phyloP scores from a whole-genome alignment of 2,113 vertebrate genomes.

The Tinamus guttatus region DNA sequence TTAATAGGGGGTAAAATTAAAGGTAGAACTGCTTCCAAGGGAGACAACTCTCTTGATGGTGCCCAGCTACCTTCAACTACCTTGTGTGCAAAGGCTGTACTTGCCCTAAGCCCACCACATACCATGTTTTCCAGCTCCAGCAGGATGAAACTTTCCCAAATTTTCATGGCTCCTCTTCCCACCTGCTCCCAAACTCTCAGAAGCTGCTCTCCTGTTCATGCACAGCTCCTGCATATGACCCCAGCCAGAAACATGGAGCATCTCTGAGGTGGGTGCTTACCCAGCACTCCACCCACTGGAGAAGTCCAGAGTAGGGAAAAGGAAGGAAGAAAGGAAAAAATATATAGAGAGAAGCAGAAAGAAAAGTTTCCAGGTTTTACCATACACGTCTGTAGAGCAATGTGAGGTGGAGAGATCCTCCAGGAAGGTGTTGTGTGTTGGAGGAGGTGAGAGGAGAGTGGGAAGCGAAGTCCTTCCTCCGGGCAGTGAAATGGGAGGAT shows the following conservation, averaged over 20 bases:
- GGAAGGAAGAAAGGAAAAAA: constrained; percentile 34
- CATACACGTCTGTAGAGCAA: not conserved
- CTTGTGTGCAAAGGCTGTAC: too few relatives aligned
- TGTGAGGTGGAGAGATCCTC: not conserved
- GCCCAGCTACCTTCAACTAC: not conserved
- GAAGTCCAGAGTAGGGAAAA: not conserved
- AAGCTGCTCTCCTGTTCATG: fast-evolving
- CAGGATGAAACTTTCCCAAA: not conserved
- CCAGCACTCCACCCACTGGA: constrained; percentile 14
- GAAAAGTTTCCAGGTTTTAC: not conserved
- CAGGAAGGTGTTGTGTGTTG: not conserved
- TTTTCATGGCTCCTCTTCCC: not conserved
- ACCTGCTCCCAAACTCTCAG: not conserved
- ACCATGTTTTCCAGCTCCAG: not conserved
- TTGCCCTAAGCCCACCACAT: not conserved
- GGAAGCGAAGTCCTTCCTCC: not conserved
- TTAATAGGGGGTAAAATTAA: not conserved
- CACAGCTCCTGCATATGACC: not conserved
- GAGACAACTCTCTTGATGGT: not conserved
- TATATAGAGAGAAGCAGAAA: not conserved
- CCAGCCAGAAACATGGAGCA: not conserved
- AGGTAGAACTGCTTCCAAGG: not conserved
- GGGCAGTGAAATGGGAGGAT: not conserved
- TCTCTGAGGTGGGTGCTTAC: not conserved
- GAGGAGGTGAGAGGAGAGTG: not conserved